Percentiles rank a stretch among this genome's conserved stretches.
Evolutionary conservation across 2,888 invertebrate genomes (phyloP).

Genomic region (Nemotelus pantherinus): DNA sequence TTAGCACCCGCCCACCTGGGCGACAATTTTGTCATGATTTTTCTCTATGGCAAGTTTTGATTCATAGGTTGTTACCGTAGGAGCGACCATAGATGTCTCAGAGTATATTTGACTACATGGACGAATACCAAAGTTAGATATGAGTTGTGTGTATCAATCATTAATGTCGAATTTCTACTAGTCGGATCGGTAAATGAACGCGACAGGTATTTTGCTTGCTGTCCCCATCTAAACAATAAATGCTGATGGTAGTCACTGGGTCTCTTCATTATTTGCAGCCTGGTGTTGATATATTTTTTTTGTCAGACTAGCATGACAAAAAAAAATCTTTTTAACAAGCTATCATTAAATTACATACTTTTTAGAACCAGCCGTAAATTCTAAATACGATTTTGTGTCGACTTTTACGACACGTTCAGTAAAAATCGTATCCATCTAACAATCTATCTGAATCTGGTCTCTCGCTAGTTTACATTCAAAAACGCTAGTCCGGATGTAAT

Average conservation of each 20-base stretch:
- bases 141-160: no score
- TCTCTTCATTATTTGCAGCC: no score
- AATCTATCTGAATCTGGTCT: constrained; percentile 6
- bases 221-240: no score
- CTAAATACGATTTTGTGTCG: constrained; percentile 24
- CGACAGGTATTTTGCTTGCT: no score
- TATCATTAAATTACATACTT: constrained; percentile 31
- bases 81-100: background rate
- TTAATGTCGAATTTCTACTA: no score
- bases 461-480: constrained; percentile 43
- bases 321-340: constrained; percentile 16
- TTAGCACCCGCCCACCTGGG: constrained; percentile 16
- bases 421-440: background rate
- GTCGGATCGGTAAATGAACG: no score
- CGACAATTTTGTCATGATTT: constrained; percentile 4
- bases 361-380: constrained; percentile 32
- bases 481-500: constrained; percentile 47
- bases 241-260: no score
- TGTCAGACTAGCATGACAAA: no score
- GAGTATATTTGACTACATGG: no score
- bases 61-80: background rate
- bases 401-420: constrained; percentile 23
- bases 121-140: no score
- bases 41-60: background rate
- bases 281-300: no score